These are phyloP conservation scores for Spodoptera exigua DNA, from an alignment of 2,888 invertebrate species.

Conservation along the genomic window DNA sequence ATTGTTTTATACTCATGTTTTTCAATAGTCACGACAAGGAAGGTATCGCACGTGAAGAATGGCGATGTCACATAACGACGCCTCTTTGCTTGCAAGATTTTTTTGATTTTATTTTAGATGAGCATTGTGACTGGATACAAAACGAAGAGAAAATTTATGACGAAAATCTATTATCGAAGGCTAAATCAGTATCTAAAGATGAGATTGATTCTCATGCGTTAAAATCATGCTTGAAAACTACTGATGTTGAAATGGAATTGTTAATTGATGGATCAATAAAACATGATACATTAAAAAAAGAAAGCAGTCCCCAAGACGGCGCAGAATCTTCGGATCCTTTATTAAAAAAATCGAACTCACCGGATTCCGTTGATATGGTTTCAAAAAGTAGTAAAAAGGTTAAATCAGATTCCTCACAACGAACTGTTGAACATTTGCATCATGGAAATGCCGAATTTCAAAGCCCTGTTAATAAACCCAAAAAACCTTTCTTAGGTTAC, in stretches of 20 bases:
- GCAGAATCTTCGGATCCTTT: slow-evolving; percentile 44
- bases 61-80: slow-evolving; percentile 84
- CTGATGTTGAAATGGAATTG: slow-evolving; percentile 74
- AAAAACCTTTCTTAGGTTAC: slow-evolving; percentile 79
- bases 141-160: slow-evolving; percentile 79
- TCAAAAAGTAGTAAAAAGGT: slow-evolving; percentile 71
- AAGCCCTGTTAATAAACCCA: slow-evolving; percentile 47
- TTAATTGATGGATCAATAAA: slow-evolving; percentile 84
- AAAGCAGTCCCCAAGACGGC: slow-evolving; percentile 56
- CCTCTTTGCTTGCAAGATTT: slow-evolving; percentile 88
- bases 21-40: slow-evolving; percentile 80
- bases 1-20: slow-evolving; percentile 81
- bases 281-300: slow-evolving; percentile 66
- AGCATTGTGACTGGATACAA: slow-evolving; percentile 85
- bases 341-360: slow-evolving; percentile 59
- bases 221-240: slow-evolving; percentile 73
- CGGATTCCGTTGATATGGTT: slow-evolving; percentile 60
- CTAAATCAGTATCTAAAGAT: slow-evolving; percentile 68
- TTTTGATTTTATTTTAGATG: slow-evolving; percentile 85
- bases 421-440: slow-evolving; percentile 57
- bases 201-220: slow-evolving; percentile 63
- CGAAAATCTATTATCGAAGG: slow-evolving; percentile 62
- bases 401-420: slow-evolving; percentile 67
- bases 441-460: slow-evolving; percentile 26
- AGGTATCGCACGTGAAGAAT: slow-evolving; percentile 79